These are phyloP conservation scores for Pelecanus crispus DNA, from an alignment of 2,113 vertebrate species.

Conservation along the genomic window DNA sequence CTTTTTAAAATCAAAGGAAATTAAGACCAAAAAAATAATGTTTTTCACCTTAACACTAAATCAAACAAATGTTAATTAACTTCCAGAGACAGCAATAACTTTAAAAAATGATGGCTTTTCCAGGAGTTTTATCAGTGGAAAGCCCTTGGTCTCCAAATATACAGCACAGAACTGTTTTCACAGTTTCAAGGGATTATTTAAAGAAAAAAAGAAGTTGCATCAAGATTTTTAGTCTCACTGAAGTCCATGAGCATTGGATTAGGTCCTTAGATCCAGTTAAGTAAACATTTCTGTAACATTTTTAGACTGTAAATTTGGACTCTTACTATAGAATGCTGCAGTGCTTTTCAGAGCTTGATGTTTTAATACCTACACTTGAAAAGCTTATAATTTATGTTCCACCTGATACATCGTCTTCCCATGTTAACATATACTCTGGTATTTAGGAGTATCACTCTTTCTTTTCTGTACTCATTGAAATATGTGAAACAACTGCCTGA, in stretches of 20 bases:
- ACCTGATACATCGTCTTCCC: not conserved
- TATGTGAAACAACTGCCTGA: not conserved
- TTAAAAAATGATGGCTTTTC: not conserved
- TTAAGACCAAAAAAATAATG: not conserved
- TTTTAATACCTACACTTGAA: not conserved
- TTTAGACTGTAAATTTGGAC: slow-evolving; percentile 14
- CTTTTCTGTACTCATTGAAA: not conserved
- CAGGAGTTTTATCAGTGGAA: not conserved
- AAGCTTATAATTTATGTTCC: not conserved
- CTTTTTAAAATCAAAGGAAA: not conserved
- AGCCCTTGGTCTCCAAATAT: not conserved
- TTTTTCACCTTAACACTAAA: not conserved
- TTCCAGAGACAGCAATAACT: not conserved
- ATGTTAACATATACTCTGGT: not conserved
- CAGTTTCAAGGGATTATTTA: slow-evolving; percentile 6
- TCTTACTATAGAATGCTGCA: not conserved
- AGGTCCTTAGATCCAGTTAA: slow-evolving; percentile 20
- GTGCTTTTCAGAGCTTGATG: not conserved
- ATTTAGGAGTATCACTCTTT: not conserved
- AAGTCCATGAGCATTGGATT: slow-evolving; percentile 5
- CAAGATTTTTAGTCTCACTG: slow-evolving; percentile 16
- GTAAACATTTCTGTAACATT: slow-evolving; percentile 36
- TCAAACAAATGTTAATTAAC: not conserved
- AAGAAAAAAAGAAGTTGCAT: not conserved
- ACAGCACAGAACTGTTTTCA: not conserved